Evolutionary conservation across 2,113 vertebrate genomes (phyloP).

Genomic region (Notechis scutatus): DNA sequence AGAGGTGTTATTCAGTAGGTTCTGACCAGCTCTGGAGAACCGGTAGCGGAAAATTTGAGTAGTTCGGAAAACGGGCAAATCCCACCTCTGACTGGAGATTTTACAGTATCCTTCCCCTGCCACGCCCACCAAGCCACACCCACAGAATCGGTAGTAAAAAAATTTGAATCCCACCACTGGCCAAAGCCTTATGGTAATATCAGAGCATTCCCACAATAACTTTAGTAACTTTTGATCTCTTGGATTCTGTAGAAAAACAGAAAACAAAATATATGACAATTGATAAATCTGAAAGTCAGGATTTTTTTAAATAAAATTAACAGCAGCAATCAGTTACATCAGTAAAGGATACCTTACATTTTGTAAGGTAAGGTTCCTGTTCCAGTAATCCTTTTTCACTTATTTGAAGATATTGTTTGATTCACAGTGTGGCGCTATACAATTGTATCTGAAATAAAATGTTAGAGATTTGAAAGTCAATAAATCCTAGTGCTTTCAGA

Average conservation of each 20-base stretch:
- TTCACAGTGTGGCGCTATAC: background rate
- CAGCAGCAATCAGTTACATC: background rate
- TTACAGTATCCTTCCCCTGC: no score
- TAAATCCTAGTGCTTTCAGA: background rate
- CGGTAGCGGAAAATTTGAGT: no score
- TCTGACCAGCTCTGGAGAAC: no score
- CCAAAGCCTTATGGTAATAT: background rate
- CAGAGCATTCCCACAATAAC: background rate
- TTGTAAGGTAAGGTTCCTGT: background rate
- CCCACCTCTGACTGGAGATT: no score
- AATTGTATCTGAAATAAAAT: background rate
- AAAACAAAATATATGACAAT: background rate
- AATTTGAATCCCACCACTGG: no score
- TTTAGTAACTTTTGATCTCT: background rate
- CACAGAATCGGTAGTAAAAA: no score
- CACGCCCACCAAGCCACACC: no score
- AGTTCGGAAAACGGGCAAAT: no score
- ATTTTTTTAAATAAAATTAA: background rate
- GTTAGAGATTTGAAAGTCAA: background rate
- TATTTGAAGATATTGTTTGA: background rate
- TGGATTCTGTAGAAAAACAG: background rate
- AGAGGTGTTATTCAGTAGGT: no score
- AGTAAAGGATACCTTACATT: background rate
- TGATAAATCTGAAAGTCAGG: background rate
- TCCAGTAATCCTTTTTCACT: background rate